Evolutionary conservation across 1,140 invertebrate genomes (phyloP), one percentile per base, ranked within the genome.

Genomic region (Drosophila neocordata): DNA sequence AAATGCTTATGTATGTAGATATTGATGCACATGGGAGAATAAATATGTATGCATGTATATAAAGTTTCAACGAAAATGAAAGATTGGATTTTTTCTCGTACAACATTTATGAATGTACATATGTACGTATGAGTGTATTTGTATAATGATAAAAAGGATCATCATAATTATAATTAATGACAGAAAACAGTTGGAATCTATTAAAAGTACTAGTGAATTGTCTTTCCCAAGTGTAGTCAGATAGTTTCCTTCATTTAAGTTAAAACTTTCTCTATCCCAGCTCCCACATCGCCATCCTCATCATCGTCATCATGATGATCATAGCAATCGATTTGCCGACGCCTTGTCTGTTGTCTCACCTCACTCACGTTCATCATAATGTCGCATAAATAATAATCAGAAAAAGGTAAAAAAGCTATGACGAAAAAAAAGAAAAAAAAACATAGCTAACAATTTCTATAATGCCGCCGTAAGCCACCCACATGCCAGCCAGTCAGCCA

Each of bases 361-460:
- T 48, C 41, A 48, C 41, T 48, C 41, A 48, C 41, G 41, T 48
- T 48, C 41, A 48, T 48, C 41, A 48, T 48, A 48, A 48, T 48
- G 41, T 48, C 41, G 41, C 41, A 48, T 48, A 48, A 48, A 48
- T 48, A 48, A 48, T 48, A 48, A 48, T 48, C 41, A 48, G 41
- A 48, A 48, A 48, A 48, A 48, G 41, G 41, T 48, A 48, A 48
- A 48, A 48, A 48, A 48, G 41, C 41, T 48, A 48, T 48, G 41
- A 48, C 41, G 15, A n/a, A n/a, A n/a, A n/a, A n/a, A n/a, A n/a
- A n/a, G n/a, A 48, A 48, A 11, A 20, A 48, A 48, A 48, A 20
- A 20, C 18, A 48, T 48, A 48, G 41, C 18, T 48, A 48, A 15
- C 41, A 48, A 48, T 48, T 48, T 48, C 41, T 48, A 48, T 48